Conservation (phyloP, 2,797 vertebrate genomes). For the Centropyge bicolor region DNA sequence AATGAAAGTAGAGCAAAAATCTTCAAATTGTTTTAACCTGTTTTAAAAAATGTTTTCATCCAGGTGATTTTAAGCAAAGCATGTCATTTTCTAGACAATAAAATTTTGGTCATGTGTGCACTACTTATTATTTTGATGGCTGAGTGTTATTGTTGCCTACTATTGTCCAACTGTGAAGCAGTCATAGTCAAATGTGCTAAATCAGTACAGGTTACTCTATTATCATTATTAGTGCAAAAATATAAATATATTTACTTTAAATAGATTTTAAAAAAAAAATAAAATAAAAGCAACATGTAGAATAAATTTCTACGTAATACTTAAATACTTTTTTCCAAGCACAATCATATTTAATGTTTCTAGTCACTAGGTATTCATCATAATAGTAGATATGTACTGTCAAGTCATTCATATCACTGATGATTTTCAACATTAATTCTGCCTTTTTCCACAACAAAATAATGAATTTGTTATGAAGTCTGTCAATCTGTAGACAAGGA, state of each 20-base stretch:
- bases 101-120: not conserved
- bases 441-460: not conserved
- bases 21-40: not conserved
- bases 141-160: not conserved
- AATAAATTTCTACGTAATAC: not conserved
- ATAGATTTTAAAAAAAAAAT: not conserved
- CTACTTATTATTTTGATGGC: not conserved
- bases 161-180: not conserved
- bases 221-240: not conserved
- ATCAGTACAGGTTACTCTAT: not conserved
- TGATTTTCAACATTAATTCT: not conserved
- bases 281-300: not conserved
- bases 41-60: not conserved
- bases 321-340: not conserved
- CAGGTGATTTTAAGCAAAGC: not conserved
- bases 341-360: conserved; percentile 1
- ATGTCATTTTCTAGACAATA: not conserved
- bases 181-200: not conserved
- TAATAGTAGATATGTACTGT: not conserved
- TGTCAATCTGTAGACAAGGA: conserved; percentile 13
- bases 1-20: not conserved
- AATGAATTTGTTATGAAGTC: not conserved
- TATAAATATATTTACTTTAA: not conserved
- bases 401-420: not conserved
- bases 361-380: not conserved